Conservation (phyloP, 2,113 vertebrate species). For the Mustelus asterias region DNA sequence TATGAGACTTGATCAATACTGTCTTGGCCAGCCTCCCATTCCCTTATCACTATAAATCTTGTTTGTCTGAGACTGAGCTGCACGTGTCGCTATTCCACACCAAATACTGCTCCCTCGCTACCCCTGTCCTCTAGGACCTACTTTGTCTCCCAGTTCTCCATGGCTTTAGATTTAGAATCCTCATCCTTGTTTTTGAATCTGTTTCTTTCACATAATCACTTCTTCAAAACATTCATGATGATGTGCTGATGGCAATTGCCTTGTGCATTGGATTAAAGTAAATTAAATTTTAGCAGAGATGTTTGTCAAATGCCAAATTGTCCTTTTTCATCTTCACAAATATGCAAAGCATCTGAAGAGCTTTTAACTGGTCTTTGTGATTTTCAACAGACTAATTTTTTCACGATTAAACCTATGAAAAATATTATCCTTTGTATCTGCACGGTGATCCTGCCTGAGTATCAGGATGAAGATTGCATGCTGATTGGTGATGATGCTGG, state of each 20-base stretch:
- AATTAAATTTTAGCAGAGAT: neutral
- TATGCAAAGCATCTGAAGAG: neutral
- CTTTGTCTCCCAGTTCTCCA: too few species aligned
- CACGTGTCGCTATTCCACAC: too few species aligned
- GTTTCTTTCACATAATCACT: neutral
- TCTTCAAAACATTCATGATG: neutral
- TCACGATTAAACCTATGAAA: constrained; percentile 58
- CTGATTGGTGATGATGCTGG: constrained; percentile 61
- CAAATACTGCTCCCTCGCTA: too few species aligned
- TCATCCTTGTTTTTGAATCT: neutral
- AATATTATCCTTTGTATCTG: constrained; percentile 57
- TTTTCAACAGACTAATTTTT: constrained; percentile 53
- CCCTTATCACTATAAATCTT: too few species aligned
- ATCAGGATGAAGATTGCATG: constrained; percentile 51
- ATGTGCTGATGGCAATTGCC: neutral
- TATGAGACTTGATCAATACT: too few species aligned
- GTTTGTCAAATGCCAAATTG: neutral
- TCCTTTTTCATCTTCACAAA: neutral
- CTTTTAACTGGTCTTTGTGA: neutral
- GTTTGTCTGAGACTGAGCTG: too few species aligned
- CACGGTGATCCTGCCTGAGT: constrained; percentile 42
- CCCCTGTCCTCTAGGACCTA: too few species aligned
- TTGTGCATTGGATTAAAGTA: neutral
- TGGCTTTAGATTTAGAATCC: neutral
- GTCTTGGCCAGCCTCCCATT: too few species aligned